A percentile compares a stretch with the other conserved stretches of the same genome.
Conservation (phyloP, 2,797 vertebrate species). For the Falco berigora region DNA sequence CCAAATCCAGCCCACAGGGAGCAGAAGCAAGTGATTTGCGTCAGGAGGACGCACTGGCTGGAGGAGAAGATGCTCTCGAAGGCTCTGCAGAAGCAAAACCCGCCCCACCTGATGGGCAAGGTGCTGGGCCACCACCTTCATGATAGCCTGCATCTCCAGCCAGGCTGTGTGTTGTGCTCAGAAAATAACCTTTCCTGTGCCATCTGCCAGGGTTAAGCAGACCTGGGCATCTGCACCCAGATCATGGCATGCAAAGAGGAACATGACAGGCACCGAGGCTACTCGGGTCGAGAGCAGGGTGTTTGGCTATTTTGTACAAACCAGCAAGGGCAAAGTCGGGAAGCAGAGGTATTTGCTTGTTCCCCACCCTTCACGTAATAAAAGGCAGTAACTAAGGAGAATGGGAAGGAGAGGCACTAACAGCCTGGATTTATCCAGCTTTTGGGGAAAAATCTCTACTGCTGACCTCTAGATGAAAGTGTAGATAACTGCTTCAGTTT, state of each 20-base stretch:
- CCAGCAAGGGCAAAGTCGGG: not conserved
- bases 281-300: not conserved
- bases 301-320: not conserved
- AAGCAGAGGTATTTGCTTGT: not conserved
- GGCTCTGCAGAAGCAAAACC: not conserved
- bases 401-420: not conserved
- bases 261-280: not conserved
- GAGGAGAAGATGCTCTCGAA: not conserved
- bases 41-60: not conserved
- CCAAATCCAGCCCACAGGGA: not conserved
- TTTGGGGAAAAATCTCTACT: slow-evolving; percentile 14
- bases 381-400: not conserved
- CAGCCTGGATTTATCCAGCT: slow-evolving; percentile 23
- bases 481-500: slow-evolving; percentile 15
- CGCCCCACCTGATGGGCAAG: not conserved
- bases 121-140: not conserved
- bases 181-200: not conserved
- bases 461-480: slow-evolving; percentile 14
- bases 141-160: not conserved
- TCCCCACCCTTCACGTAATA: not conserved
- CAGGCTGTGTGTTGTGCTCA: not conserved
- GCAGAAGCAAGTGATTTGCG: not conserved
- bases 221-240: not conserved
- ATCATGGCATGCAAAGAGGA: not conserved
- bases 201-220: not conserved